Percentiles rank a stretch among this genome's conserved stretches.
Conservation (phyloP, 23 tunicate genomes). For the Styela clava region DNA sequence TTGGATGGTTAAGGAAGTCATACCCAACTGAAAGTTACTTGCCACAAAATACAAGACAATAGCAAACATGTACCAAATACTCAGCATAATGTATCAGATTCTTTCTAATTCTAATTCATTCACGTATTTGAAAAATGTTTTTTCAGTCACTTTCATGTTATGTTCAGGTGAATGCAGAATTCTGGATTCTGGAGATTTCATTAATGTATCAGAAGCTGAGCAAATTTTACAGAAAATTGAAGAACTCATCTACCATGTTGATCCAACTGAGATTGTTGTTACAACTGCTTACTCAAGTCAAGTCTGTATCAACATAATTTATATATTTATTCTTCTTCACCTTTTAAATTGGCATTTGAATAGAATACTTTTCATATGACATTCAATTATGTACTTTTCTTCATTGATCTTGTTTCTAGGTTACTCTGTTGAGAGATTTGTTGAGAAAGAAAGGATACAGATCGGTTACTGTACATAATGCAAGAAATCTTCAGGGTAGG, state of each 20-base stretch:
- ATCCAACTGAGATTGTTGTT: constrained; percentile 15
- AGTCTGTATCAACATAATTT: background rate
- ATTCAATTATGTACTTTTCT: too few species aligned
- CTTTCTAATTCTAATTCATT: too few species aligned
- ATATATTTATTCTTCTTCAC: background rate
- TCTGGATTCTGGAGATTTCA: constrained; percentile 12
- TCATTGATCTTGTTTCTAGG: background rate
- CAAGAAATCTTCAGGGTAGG: constrained; percentile 18
- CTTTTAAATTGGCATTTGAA: background rate
- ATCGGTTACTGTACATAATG: constrained; percentile 9
- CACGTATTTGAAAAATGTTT: too few species aligned
- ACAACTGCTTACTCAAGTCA: constrained; percentile 10
- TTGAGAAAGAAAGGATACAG: background rate
- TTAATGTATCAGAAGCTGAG: constrained; percentile 12
- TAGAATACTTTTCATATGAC: background rate
- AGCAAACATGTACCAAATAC: too few species aligned
- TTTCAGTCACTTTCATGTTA: too few species aligned
- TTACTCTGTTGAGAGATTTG: constrained; percentile 17
- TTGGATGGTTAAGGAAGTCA: too few species aligned
- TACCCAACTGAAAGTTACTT: too few species aligned
- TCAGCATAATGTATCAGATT: too few species aligned
- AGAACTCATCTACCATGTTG: background rate
- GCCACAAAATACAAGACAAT: too few species aligned
- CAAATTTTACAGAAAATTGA: background rate
- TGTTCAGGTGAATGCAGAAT: constrained; percentile 10